Evolutionary conservation across 1,140 invertebrate genomes (phyloP), one percentile per base, ranked within the genome.

Genomic region (Cherax destructor): DNA sequence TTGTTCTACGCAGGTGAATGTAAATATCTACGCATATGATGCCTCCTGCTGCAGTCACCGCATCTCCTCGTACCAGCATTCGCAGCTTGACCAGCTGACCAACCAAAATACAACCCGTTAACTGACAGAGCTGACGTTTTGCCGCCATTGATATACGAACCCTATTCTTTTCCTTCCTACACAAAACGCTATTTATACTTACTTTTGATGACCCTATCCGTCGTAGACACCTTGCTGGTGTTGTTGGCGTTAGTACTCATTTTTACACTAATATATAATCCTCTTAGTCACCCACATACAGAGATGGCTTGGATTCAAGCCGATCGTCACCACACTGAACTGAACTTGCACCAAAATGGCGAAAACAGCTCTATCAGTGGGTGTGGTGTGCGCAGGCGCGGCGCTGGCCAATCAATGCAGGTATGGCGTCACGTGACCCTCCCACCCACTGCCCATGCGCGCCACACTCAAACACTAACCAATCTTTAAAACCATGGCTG

Each of bases 161-260:
- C 47, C 47, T 50, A 41, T 30, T 56, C 47, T 79, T 11, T 41
- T 59, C 74, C 9, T 87, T 69, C 72, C 83, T 24, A 79, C 86
- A 69, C 47, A 80, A 80, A 77, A 65, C 1, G 56, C 83, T 21
- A 79, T 79, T 84, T 84, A 65, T 92, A 88, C 91, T 92, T 79
- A 92, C 91, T 92, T 92, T 92, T 92, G 86, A 92, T 92, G 86
- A 88, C 91, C 83, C 91, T 88, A 78, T 92, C 91, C 81, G 91
- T 92, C 86, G 91, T 92, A 61, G 91, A 88, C 91, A 92, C 80
- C 81, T 92, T 92, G 86, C 86, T 87, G 86, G 91, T 92, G 86
- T 92, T 92, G 86, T 92, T 92, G 86, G 91, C 86, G 86, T 88
- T 92, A 84, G 91, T 84, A 92, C 91, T 92, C 91, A 92, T 92